Conservation (phyloP, 2,797 vertebrate species). For the Bovichtus variegatus region DNA sequence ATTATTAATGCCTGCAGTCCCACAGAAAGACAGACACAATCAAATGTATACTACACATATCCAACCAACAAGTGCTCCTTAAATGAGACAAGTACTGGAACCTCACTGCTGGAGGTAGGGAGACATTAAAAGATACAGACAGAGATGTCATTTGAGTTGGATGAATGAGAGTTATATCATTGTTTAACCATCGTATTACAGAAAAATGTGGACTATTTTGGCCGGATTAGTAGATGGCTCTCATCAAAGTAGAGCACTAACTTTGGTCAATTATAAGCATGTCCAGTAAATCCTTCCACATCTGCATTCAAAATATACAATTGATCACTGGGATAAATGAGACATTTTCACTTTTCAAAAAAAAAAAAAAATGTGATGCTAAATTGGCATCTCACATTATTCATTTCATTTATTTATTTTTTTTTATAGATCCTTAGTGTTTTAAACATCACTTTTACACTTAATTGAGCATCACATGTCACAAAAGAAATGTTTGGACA, state of each 20-base stretch:
- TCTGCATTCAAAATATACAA: slow-evolving; percentile 23
- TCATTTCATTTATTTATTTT: slow-evolving; percentile 8
- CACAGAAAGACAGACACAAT: slow-evolving; percentile 12
- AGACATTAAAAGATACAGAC: slow-evolving; percentile 9
- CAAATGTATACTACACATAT: slow-evolving; percentile 16
- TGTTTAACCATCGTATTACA: slow-evolving; percentile 13
- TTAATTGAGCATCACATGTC: background rate
- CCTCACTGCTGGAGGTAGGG: background rate
- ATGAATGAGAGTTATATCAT: slow-evolving; percentile 8
- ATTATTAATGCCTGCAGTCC: slow-evolving; percentile 23
- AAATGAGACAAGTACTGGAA: slow-evolving; percentile 23
- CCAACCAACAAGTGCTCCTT: slow-evolving; percentile 2
- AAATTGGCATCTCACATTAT: slow-evolving; percentile 12
- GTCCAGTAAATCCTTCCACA: slow-evolving; percentile 12
- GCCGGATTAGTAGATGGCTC: background rate
- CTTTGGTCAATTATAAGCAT: slow-evolving; percentile 17
- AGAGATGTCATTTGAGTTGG: slow-evolving; percentile 18
- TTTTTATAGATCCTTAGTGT: background rate
- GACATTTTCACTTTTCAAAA: slow-evolving; percentile 31
- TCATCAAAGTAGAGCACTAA: slow-evolving; percentile 2
- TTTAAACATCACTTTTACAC: slow-evolving; percentile 17
- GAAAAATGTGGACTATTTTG: slow-evolving; percentile 16
- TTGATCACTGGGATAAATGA: slow-evolving; percentile 23
- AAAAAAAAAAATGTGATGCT: slow-evolving; percentile 13
- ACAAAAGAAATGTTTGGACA: slow-evolving; percentile 1